Evolutionary conservation across 1,140 invertebrate species (phyloP), one percentile per base, ranked within the genome.

Genomic region (Drosophila melanica): DNA sequence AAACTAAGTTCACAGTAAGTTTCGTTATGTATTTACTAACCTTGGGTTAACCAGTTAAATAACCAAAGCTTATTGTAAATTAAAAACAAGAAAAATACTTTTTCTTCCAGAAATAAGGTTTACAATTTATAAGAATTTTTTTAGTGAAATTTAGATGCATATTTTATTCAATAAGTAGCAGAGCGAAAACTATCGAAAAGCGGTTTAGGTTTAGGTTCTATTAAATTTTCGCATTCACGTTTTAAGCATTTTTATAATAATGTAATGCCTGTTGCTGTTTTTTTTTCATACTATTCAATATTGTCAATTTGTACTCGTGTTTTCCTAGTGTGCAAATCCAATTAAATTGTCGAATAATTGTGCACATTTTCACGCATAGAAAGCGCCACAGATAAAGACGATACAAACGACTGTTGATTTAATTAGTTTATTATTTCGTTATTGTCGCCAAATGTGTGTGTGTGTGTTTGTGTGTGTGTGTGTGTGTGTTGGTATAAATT

Each of bases 391-490:
- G 12, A 68, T 39, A 62, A 69, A 57, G 72, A 58, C 45, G 74
- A 62, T 23, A 73, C 41, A 65, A 63, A 41, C 44, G 67, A 81
- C 63, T 76, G 71, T 81, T 79, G 85, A 86, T 90, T 81, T 90
- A 90, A 90, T 90, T 90, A 90, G 81, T 86, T 90, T 79, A 86
- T 87, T 86, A 79, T 86, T 76, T 78, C 44, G 47, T 63, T 71
- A 51, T 77, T 62, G 60, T 64, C 50, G n/a, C 20, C 16, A 27
- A 16, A 18, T 37, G 14, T 14, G 18, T 58, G 30, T 48, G n/a
- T 50, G 33, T 41, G 30, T 50, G 54, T 45, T 37, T 62, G 62
- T 59, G 62, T 45, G 30, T 60, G 55, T 16, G 30, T 57, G 20
- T 33, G 42, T 39, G 20, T 27, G 50, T 65, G 18, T 42, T 39